phyloP scores from a whole-genome alignment of 2,113 vertebrate species.

The Notarius quadriscutis region DNA sequence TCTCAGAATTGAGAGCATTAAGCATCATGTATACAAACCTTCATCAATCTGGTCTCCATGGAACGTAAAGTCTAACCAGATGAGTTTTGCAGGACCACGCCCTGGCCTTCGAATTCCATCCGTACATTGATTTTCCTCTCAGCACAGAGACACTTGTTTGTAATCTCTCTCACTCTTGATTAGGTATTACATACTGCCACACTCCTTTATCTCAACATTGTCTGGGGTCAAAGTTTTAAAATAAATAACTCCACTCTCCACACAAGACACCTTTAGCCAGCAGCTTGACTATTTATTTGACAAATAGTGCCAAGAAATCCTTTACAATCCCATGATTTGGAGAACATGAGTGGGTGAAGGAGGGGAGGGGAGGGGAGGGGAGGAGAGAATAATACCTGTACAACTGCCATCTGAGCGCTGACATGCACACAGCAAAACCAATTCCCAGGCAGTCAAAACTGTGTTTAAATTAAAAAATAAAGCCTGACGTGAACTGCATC shows the following conservation, averaged over 20 bases:
- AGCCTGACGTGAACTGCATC: slow-evolving; percentile 31
- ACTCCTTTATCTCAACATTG: not conserved
- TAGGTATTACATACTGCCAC: not conserved
- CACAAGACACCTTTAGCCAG: slow-evolving; percentile 38
- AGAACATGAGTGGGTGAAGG: not conserved
- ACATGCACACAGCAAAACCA: slow-evolving; percentile 51
- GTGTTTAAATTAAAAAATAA: slow-evolving; percentile 15
- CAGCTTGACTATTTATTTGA: slow-evolving; percentile 56
- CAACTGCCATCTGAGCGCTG: slow-evolving; percentile 38
- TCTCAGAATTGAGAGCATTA: too few species aligned
- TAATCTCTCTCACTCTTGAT: too few species aligned
- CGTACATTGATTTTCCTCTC: not conserved
- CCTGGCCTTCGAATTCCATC: not conserved
- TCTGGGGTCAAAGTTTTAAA: not conserved
- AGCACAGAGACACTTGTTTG: not conserved
- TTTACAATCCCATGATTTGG: slow-evolving; percentile 47
- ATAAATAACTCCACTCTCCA: slow-evolving; percentile 8
- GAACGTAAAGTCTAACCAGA: not conserved
- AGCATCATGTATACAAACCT: not conserved
- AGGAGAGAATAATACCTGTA: slow-evolving; percentile 44
- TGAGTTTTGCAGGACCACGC: not conserved
- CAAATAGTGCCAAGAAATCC: slow-evolving; percentile 57
- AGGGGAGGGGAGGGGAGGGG: slow-evolving; percentile 1
- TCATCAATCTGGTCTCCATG: not conserved
- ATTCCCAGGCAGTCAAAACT: slow-evolving; percentile 43